Percentiles rank a stretch among this genome's conserved stretches.
These are phyloP conservation scores for Luehdorfia chinensis DNA, from an alignment of 1,140 invertebrate species.

Conservation along the genomic window DNA sequence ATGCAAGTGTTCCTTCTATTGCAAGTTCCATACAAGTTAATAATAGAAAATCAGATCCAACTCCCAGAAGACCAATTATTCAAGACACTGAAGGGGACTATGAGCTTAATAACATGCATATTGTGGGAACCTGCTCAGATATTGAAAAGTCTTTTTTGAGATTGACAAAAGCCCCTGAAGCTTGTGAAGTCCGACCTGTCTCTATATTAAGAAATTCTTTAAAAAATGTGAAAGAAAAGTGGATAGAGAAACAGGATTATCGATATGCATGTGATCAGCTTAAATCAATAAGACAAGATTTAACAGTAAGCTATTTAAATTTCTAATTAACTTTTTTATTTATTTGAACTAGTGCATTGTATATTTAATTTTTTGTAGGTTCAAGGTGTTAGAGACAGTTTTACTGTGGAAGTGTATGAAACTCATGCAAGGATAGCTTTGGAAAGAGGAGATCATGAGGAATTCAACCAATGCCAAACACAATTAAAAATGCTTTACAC, in stretches of 20 bases:
- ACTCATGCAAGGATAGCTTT: slow-evolving; percentile 97
- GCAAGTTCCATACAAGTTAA: slow-evolving; percentile 61
- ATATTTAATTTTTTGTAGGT: slow-evolving; percentile 84
- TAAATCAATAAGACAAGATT: slow-evolving; percentile 98
- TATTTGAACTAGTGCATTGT: too few species aligned
- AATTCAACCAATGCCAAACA: slow-evolving; percentile 99
- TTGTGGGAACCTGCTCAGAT: slow-evolving; percentile 94
- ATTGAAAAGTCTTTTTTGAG: slow-evolving; percentile 97
- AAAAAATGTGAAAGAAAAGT: slow-evolving; percentile 92
- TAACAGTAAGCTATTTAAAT: slow-evolving; percentile 85
- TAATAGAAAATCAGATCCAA: slow-evolving; percentile 51
- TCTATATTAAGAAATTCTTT: slow-evolving; percentile 91
- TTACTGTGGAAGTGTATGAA: slow-evolving; percentile 98
- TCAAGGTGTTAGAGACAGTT: slow-evolving; percentile 95
- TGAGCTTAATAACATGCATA: slow-evolving; percentile 90
- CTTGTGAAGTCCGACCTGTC: slow-evolving; percentile 93
- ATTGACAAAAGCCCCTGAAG: slow-evolving; percentile 96
- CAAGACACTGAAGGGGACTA: slow-evolving; percentile 82
- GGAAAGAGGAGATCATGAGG: slow-evolving; percentile 98
- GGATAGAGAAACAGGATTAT: slow-evolving; percentile 94
- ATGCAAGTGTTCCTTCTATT: slow-evolving; percentile 53
- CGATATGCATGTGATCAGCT: slow-evolving; percentile 98
- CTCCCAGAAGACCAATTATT: slow-evolving; percentile 69
- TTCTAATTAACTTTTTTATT: too few species aligned
- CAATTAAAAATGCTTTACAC: slow-evolving; percentile 95